phyloP scores from a whole-genome alignment of 2,113 vertebrate genomes.

The Oryzias melastigma region DNA sequence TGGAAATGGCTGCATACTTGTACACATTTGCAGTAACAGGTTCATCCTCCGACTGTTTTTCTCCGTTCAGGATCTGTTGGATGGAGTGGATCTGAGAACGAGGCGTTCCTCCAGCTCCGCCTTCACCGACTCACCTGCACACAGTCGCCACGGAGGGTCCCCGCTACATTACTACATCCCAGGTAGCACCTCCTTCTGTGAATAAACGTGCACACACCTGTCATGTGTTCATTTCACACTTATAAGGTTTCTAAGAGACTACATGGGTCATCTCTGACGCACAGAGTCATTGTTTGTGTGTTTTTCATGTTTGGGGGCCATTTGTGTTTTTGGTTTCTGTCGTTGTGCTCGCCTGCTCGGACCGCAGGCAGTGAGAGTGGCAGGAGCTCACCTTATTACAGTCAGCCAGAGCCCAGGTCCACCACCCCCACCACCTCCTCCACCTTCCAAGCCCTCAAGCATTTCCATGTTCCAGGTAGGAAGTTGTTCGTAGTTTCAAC shows the following conservation, averaged over 20 bases:
- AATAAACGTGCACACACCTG: constrained; percentile 12
- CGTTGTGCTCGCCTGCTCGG: constrained; percentile 79
- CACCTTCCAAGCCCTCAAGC: constrained; percentile 89
- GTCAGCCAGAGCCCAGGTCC: constrained; percentile 90
- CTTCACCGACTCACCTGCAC: constrained; percentile 90
- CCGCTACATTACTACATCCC: constrained; percentile 89
- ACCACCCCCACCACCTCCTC: constrained; percentile 82
- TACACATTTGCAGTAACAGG: neutral
- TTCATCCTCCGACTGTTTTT: constrained; percentile 17
- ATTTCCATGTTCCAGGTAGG: constrained; percentile 99
- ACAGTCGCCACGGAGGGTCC: constrained; percentile 88
- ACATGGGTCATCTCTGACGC: neutral
- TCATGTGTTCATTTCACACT: neutral
- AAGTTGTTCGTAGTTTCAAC: constrained; percentile 32
- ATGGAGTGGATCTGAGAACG: constrained; percentile 85
- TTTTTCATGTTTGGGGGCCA: constrained; percentile 26
- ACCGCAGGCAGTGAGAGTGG: constrained; percentile 90
- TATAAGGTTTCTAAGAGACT: constrained; percentile 8
- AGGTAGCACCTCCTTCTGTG: constrained; percentile 72
- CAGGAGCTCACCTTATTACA: constrained; percentile 93
- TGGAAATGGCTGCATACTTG: neutral
- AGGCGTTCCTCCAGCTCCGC: constrained; percentile 89
- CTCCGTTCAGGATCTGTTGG: constrained; percentile 88
- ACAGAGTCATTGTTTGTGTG: constrained; percentile 1
- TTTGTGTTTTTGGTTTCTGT: constrained; percentile 59